phyloP scores from a whole-genome alignment of 1,140 invertebrate genomes.

The Neodiprion virginianus region DNA sequence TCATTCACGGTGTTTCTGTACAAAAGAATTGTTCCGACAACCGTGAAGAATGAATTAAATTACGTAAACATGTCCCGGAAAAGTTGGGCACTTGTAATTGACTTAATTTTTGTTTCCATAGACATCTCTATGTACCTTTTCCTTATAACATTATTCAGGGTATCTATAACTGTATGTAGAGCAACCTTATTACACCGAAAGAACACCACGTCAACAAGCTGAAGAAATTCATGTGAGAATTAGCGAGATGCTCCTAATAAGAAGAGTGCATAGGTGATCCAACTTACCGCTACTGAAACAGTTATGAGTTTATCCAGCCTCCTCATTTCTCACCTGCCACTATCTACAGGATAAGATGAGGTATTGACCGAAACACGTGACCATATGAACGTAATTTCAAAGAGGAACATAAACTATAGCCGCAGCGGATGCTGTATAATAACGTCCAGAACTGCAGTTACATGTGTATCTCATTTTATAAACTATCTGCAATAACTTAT shows the following conservation, averaged over 20 bases:
- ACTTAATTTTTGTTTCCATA: not conserved
- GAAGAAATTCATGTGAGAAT: constrained; percentile 25
- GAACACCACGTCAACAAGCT: not conserved
- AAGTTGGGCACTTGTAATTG: not conserved
- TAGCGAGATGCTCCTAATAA: constrained; percentile 52
- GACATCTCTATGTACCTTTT: not conserved
- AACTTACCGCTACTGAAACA: constrained; percentile 54
- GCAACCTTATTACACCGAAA: not conserved
- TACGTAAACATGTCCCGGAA: not conserved
- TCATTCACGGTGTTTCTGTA: not conserved
- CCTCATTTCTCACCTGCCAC: constrained; percentile 1
- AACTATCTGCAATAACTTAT: too few relatives aligned
- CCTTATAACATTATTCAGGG: not conserved
- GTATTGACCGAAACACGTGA: not conserved
- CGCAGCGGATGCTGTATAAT: too few relatives aligned
- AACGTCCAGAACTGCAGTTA: too few relatives aligned
- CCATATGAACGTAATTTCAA: not conserved
- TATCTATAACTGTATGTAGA: too few relatives aligned
- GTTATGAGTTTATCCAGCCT: constrained; percentile 40
- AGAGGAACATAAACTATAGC: too few relatives aligned
- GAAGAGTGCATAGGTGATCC: constrained; percentile 34
- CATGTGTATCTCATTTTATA: too few relatives aligned
- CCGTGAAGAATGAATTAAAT: not conserved
- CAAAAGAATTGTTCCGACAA: not conserved
- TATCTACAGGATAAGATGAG: not conserved